phyloP scores from a whole-genome alignment of 2,797 vertebrate species.

The Balearica regulorum region DNA sequence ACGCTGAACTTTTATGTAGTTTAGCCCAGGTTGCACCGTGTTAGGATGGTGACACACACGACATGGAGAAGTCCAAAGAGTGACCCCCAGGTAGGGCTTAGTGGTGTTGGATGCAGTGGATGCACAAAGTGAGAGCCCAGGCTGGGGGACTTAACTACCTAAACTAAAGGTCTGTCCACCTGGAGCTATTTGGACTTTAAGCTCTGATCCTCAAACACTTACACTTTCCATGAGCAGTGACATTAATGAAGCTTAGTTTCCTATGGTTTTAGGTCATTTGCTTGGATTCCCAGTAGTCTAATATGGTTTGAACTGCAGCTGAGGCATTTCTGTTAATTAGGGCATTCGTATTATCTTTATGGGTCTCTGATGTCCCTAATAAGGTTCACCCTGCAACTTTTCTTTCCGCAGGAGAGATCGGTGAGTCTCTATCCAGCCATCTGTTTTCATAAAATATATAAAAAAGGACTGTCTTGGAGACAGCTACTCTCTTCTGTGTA shows the following conservation, averaged over 20 bases:
- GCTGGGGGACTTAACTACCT: background rate
- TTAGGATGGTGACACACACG: background rate
- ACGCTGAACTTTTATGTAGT: fast-evolving
- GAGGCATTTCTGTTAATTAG: constrained; percentile 42
- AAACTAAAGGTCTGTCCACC: background rate
- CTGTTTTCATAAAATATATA: constrained; percentile 17
- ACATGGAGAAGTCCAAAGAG: background rate
- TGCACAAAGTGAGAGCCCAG: background rate
- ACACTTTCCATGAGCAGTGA: background rate
- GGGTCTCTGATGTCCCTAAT: constrained; percentile 26
- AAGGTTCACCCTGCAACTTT: constrained; percentile 32
- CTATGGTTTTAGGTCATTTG: constrained; percentile 36
- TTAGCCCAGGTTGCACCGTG: background rate
- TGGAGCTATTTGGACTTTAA: background rate
- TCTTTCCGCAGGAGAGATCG: background rate
- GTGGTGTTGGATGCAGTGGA: background rate
- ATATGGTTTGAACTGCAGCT: constrained; percentile 6
- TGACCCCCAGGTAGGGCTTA: background rate
- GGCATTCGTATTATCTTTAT: constrained; percentile 39
- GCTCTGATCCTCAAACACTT: background rate
- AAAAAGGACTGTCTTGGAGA: background rate
- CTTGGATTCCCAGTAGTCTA: constrained; percentile 37
- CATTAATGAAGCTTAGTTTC: constrained; percentile 28
- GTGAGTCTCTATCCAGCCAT: constrained; percentile 31
- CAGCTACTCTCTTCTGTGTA: constrained; percentile 24